A percentile compares a stretch with the other conserved stretches of the same genome.
Conservation (phyloP, 1,140 invertebrate species). For the Helicoverpa armigera region DNA sequence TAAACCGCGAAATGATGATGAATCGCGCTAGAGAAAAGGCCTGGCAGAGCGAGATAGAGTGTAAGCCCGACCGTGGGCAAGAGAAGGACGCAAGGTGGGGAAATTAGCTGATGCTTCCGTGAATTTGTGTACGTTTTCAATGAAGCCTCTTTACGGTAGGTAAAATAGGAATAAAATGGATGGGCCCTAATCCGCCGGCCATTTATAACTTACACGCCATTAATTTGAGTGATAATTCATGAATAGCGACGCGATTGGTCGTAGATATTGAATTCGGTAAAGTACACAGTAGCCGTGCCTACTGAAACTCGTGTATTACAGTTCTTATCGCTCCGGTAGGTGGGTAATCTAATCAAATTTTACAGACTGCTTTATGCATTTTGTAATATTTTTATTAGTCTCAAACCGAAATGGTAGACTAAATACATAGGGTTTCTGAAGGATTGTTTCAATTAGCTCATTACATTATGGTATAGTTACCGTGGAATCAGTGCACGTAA, state of each 20-base stretch:
- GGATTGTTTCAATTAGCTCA: slow-evolving; percentile 5
- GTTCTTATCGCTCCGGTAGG: slow-evolving; percentile 64
- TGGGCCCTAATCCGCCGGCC: slow-evolving; percentile 81
- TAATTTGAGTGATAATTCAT: slow-evolving; percentile 85
- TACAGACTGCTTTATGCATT: slow-evolving; percentile 42
- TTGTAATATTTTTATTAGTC: slow-evolving; percentile 25
- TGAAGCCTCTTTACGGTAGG: slow-evolving; percentile 84
- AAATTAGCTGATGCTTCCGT: slow-evolving; percentile 82
- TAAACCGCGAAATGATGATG: slow-evolving; percentile 84
- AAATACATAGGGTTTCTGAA: no score
- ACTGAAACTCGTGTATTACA: slow-evolving; percentile 63
- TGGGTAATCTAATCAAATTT: slow-evolving; percentile 62
- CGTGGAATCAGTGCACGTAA: neutral
- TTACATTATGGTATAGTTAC: slow-evolving; percentile 1
- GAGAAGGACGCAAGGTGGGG: slow-evolving; percentile 67
- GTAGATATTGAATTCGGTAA: slow-evolving; percentile 68
- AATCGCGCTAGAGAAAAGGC: slow-evolving; percentile 78
- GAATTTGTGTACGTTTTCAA: slow-evolving; percentile 86
- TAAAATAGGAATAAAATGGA: slow-evolving; percentile 85
- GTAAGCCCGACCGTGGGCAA: slow-evolving; percentile 50
- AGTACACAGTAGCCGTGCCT: slow-evolving; percentile 67
- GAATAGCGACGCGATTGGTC: slow-evolving; percentile 76
- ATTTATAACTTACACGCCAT: slow-evolving; percentile 86
- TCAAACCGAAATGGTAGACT: neutral
- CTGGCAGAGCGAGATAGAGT: slow-evolving; percentile 69